Evolutionary conservation across 2,888 invertebrate genomes (phyloP).

Genomic region (Epinotia ramella): DNA sequence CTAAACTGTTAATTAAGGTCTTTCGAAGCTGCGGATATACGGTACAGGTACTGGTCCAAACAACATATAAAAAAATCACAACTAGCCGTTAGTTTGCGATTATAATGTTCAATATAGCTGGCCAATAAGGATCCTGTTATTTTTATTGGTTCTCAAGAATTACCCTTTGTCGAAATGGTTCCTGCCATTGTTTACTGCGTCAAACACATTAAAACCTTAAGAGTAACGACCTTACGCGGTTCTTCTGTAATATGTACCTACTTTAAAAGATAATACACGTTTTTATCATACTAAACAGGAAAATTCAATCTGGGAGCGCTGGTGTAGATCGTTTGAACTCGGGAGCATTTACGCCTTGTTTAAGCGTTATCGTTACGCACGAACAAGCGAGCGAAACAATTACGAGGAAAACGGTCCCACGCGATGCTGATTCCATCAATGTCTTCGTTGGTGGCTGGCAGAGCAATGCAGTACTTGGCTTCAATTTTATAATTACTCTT

Average conservation of each 20-base stretch:
- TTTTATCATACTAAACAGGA: constrained; percentile 28
- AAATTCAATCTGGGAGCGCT: constrained; percentile 19
- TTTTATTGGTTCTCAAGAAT: no score
- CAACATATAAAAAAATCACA: no score
- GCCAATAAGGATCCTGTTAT: no score
- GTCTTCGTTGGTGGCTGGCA: not conserved
- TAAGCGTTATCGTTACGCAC: constrained; percentile 16
- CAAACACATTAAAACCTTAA: constrained; percentile 8
- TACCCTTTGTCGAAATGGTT: no score
- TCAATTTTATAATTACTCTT: no score
- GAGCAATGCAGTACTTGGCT: no score
- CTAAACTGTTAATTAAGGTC: no score
- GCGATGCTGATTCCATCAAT: not conserved
- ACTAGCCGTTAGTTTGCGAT: no score
- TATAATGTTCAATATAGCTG: no score
- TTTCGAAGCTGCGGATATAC: no score
- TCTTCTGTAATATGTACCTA: not conserved
- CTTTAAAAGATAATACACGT: constrained; percentile 26
- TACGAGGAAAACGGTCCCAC: not conserved
- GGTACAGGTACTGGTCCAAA: no score
- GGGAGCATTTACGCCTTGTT: constrained; percentile 17
- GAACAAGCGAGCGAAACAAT: not conserved
- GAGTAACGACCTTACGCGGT: constrained; percentile 5
- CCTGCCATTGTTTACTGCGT: not conserved
- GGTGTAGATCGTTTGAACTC: constrained; percentile 10